Evolutionary conservation across 1,140 invertebrate species (phyloP).

Genomic region (Bombus consobrinus): DNA sequence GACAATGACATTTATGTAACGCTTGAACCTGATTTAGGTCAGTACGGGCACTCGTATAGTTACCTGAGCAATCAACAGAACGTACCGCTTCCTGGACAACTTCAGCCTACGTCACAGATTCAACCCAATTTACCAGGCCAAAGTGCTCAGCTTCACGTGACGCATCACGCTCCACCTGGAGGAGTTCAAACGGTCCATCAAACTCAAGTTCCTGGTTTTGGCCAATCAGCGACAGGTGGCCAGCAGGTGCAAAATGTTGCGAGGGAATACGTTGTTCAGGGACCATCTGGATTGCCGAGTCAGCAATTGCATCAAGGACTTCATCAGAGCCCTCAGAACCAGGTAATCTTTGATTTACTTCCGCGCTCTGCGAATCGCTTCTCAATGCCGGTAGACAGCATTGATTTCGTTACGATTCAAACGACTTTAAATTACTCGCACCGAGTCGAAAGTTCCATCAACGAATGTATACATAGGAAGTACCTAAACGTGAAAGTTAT

Average conservation of each 20-base stretch:
- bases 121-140: constrained; percentile 78
- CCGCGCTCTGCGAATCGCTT: background rate
- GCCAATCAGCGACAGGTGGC: constrained; percentile 68
- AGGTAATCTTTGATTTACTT: constrained; percentile 56
- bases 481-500: background rate
- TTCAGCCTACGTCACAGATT: constrained; percentile 73
- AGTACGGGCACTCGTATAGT: constrained; percentile 75
- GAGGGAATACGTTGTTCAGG: constrained; percentile 76
- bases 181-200: constrained; percentile 81
- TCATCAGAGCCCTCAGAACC: constrained; percentile 68
- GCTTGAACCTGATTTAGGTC: constrained; percentile 62
- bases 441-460: background rate
- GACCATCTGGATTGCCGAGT: constrained; percentile 61
- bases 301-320: constrained; percentile 73
- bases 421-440: background rate
- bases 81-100: constrained; percentile 76
- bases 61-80: constrained; percentile 77
- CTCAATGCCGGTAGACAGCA: background rate
- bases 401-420: background rate
- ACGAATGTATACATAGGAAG: background rate
- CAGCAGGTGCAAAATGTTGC: constrained; percentile 71
- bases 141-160: constrained; percentile 80
- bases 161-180: constrained; percentile 77
- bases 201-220: constrained; percentile 76
- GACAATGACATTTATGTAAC: background rate